These are phyloP conservation scores for Peribatodes rhomboidaria DNA, from an alignment of 2,888 invertebrate genomes.

Conservation along the genomic window DNA sequence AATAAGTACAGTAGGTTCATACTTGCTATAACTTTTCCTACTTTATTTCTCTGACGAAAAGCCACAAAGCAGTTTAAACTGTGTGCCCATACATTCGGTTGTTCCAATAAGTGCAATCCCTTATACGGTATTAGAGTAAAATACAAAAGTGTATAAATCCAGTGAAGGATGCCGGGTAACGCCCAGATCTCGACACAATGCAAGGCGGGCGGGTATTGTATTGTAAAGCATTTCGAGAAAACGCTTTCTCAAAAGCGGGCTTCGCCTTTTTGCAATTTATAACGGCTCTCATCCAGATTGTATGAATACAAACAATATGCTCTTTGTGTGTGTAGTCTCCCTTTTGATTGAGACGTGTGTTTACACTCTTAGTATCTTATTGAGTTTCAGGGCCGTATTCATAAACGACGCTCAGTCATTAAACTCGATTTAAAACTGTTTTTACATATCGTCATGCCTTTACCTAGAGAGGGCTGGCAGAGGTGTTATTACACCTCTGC, in stretches of 20 bases:
- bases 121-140: constrained; percentile 41
- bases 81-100: constrained; percentile 10
- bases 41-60: not conserved
- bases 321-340: constrained; percentile 55
- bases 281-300: constrained; percentile 77
- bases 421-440: too few relatives aligned
- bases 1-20: not conserved
- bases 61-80: not conserved
- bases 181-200: constrained; percentile 75
- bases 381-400: constrained; percentile 22
- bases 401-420: too few relatives aligned
- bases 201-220: constrained; percentile 73
- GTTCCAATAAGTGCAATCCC: constrained; percentile 38
- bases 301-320: constrained; percentile 70
- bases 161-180: constrained; percentile 68
- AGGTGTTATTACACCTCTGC: too few relatives aligned
- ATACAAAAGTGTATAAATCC: constrained; percentile 64
- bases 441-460: too few relatives aligned
- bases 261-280: constrained; percentile 82
- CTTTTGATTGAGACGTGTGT: constrained; percentile 57
- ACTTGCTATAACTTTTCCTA: not conserved
- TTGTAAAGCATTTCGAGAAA: constrained; percentile 81
- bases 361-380: constrained; percentile 35
- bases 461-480: too few relatives aligned
- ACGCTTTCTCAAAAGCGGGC: constrained; percentile 77